Percentiles rank a stretch among this genome's conserved stretches.
These are phyloP conservation scores for Chaetophractus vellerosus DNA, from an alignment of 2,797 vertebrate genomes.

Conservation along the genomic window DNA sequence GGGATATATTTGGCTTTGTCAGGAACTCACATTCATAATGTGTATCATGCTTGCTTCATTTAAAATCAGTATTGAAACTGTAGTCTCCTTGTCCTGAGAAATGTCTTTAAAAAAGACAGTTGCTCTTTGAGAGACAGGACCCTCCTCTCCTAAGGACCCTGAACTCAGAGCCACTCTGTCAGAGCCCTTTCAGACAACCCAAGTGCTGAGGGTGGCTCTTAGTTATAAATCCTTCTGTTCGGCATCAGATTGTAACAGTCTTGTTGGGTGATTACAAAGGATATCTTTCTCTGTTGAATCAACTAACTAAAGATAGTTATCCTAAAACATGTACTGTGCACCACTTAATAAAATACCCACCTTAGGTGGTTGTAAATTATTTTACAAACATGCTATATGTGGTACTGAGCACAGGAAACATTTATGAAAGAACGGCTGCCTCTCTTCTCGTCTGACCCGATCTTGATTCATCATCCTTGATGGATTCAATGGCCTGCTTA, in stretches of 20 bases:
- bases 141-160: not conserved
- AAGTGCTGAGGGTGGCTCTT: not conserved
- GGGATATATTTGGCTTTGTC: not conserved
- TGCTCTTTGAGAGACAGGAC: not conserved
- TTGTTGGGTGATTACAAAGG: not conserved
- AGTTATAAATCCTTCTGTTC: conserved; percentile 20
- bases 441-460: conserved; percentile 55
- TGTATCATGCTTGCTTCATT: not conserved
- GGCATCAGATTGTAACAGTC: not conserved
- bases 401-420: not conserved
- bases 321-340: not conserved
- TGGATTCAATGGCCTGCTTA: conserved; percentile 63
- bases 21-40: conserved; percentile 32
- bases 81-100: not conserved
- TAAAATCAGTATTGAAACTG: conserved; percentile 6
- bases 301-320: conserved; percentile 27
- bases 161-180: not conserved
- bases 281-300: conserved; percentile 42
- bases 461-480: conserved; percentile 58
- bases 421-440: conserved; percentile 66
- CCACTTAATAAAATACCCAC: conserved; percentile 27
- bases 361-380: not conserved
- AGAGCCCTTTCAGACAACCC: not conserved
- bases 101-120: not conserved
- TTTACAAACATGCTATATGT: not conserved